Percentiles rank a stretch among this genome's conserved stretches.
phyloP scores from a whole-genome alignment of 2,888 invertebrate genomes.

The Pristionchus japonicus region DNA sequence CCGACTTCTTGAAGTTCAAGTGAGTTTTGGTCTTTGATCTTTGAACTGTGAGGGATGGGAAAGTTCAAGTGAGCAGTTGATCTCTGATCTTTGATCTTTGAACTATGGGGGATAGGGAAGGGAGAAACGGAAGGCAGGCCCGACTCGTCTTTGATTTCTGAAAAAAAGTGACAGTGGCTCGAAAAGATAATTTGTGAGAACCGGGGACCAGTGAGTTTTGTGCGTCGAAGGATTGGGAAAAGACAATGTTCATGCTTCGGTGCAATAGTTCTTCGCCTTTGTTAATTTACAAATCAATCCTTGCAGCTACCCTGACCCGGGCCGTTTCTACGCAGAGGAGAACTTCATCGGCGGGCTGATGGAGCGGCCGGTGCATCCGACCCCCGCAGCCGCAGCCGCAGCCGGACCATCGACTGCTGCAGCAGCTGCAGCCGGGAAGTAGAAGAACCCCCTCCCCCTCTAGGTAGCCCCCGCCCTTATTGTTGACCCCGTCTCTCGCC shows the following conservation, averaged over 20 bases:
- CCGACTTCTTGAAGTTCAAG: slow-evolving; percentile 66
- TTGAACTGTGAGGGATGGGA: too few relatives aligned
- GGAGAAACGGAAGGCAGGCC: too few relatives aligned
- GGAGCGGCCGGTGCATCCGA: slow-evolving; percentile 7
- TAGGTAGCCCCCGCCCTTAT: not conserved
- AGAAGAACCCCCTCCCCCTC: not conserved
- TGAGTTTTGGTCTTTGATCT: slow-evolving; percentile 49
- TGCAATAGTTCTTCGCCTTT: not conserved
- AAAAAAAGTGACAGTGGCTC: not conserved
- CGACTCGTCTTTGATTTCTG: too few relatives aligned
- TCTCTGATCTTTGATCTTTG: too few relatives aligned
- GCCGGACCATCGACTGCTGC: not conserved
- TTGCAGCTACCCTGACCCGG: slow-evolving; percentile 57
- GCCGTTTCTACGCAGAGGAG: slow-evolving; percentile 63
- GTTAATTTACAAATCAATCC: not conserved
- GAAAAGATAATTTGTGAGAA: not conserved
- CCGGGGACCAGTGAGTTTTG: not conserved
- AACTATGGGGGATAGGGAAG: not conserved
- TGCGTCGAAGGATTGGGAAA: not conserved
- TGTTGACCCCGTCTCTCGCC: not conserved
- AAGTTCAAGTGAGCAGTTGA: too few relatives aligned
- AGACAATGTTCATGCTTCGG: not conserved
- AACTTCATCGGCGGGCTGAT: slow-evolving; percentile 55
- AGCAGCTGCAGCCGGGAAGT: not conserved
- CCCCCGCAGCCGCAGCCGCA: not conserved